Conservation (phyloP, 2,797 vertebrate species). For the Allobates femoralis region DNA sequence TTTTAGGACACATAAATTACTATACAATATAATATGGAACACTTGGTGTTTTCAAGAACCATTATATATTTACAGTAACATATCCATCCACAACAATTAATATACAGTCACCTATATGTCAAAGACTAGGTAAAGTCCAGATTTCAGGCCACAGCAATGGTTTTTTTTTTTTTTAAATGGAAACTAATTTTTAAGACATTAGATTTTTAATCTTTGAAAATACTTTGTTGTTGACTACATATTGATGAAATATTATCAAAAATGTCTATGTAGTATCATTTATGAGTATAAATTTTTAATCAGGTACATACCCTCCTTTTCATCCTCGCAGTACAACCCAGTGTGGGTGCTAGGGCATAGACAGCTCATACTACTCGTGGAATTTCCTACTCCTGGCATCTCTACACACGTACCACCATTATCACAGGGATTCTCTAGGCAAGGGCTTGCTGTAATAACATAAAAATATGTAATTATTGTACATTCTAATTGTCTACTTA, state of each 20-base stretch:
- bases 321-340: conserved; percentile 62
- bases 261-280: not conserved
- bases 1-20: not conserved
- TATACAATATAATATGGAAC: not conserved
- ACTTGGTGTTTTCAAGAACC: not conserved
- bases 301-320: conserved; percentile 64
- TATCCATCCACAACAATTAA: not conserved
- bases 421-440: conserved; percentile 69
- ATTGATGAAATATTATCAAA: not conserved
- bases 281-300: not conserved
- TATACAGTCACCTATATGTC: not conserved
- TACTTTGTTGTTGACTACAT: not conserved
- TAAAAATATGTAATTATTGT: not conserved
- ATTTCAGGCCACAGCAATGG: not conserved
- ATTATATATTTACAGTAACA: not conserved
- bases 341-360: conserved; percentile 66
- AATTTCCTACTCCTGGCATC: not conserved
- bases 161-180: not conserved
- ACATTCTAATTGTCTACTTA: not conserved
- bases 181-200: not conserved
- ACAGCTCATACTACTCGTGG: conserved; percentile 47
- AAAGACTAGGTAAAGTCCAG: not conserved
- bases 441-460: conserved; percentile 67
- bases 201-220: not conserved
- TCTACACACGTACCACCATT: conserved; percentile 71